phyloP scores from a whole-genome alignment of 2,113 vertebrate species.

The Dasyurus viverrinus region DNA sequence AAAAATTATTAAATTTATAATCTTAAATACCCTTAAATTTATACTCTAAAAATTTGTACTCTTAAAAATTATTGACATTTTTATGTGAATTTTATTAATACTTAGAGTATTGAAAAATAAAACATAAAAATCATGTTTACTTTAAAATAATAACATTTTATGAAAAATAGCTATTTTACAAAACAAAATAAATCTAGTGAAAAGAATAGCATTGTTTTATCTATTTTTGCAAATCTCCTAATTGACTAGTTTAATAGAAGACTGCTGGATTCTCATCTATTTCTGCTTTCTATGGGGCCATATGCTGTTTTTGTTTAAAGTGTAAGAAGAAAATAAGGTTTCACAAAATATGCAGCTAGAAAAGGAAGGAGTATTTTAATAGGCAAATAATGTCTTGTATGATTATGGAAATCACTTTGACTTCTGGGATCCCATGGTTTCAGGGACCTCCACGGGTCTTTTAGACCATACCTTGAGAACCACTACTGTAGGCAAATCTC shows the following conservation, averaged over 20 bases:
- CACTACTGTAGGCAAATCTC: neutral
- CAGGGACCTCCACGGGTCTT: neutral
- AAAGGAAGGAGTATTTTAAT: neutral
- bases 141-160: neutral
- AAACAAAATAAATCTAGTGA: neutral
- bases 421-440: neutral
- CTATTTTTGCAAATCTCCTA: neutral
- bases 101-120: neutral
- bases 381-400: neutral
- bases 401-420: neutral
- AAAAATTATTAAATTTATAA: no score
- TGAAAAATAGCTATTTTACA: neutral
- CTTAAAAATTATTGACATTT: neutral
- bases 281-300: neutral
- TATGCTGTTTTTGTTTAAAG: neutral
- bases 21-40: neutral
- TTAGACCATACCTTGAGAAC: neutral
- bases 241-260: neutral
- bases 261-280: no score
- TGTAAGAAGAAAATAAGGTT: neutral
- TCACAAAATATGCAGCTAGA: neutral
- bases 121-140: neutral
- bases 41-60: neutral
- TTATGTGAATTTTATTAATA: neutral
- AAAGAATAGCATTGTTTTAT: neutral